These are phyloP conservation scores for Brachirus orientalis DNA, from an alignment of 2,113 vertebrate genomes.

Conservation along the genomic window DNA sequence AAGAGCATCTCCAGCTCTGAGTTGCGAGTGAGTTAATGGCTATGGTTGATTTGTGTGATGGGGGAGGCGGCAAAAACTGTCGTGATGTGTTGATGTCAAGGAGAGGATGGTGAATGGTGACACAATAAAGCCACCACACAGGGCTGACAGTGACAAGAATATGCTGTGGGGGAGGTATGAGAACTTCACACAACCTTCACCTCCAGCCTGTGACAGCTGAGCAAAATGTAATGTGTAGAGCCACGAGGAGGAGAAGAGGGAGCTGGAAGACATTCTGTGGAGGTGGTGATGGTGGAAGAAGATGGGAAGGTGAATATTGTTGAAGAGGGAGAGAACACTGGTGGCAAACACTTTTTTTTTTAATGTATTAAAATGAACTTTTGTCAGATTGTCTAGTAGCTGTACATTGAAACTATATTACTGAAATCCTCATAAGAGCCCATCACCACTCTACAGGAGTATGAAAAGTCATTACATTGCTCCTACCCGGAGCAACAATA, in stretches of 20 bases:
- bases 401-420: neutral
- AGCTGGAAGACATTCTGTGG: neutral
- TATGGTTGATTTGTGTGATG: conserved; percentile 8
- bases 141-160: conserved; percentile 21
- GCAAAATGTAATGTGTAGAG: neutral
- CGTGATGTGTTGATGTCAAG: conserved; percentile 42
- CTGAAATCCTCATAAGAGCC: neutral
- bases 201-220: neutral
- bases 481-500: neutral
- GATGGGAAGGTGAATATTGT: neutral
- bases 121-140: conserved; percentile 13
- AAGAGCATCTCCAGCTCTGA: conserved; percentile 4
- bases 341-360: conserved; percentile 7
- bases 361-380: neutral
- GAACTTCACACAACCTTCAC: neutral
- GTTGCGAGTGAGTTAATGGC: neutral
- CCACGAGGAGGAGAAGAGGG: neutral
- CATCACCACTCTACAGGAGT: neutral
- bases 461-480: neutral
- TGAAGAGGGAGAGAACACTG: neutral
- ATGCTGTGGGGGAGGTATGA: conserved; percentile 4
- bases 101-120: conserved; percentile 11
- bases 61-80: neutral
- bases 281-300: conserved; percentile 1
- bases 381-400: neutral